A percentile compares a stretch with the other conserved stretches of the same genome.
phyloP scores from a whole-genome alignment of 2,113 vertebrate species.

The Pelusios castaneus region DNA sequence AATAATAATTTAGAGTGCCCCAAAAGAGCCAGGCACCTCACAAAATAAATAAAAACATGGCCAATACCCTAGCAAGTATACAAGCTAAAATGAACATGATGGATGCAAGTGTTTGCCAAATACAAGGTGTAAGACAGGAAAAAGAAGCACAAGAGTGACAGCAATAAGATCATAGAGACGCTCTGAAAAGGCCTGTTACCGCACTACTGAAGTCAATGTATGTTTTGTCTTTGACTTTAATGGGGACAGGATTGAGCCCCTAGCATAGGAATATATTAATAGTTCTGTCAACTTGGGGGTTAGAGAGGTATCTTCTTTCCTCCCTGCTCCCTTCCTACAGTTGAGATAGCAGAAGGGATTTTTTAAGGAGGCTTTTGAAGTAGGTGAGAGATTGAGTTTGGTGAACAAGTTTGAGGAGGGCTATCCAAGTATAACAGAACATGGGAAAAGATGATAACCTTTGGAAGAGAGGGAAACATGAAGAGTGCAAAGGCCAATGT shows the following conservation, averaged over 20 bases:
- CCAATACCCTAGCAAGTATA: background rate
- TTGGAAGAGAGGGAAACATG: background rate
- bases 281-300: background rate
- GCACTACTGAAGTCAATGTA: background rate
- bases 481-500: background rate
- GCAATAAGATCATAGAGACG: background rate
- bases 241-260: background rate
- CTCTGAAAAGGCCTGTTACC: background rate
- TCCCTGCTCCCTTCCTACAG: background rate
- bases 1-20: rapidly evolving
- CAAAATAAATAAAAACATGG: background rate
- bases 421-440: background rate
- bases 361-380: background rate
- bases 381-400: background rate
- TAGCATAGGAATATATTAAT: background rate
- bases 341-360: background rate
- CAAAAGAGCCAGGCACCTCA: background rate
- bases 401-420: background rate
- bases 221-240: background rate
- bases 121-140: background rate
- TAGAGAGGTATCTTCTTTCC: background rate
- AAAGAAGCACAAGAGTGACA: background rate
- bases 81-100: background rate
- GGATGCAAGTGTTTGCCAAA: background rate
- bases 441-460: background rate